These are phyloP conservation scores for Drosophila obscura DNA, from an alignment of 1,140 invertebrate species.

Conservation along the genomic window DNA sequence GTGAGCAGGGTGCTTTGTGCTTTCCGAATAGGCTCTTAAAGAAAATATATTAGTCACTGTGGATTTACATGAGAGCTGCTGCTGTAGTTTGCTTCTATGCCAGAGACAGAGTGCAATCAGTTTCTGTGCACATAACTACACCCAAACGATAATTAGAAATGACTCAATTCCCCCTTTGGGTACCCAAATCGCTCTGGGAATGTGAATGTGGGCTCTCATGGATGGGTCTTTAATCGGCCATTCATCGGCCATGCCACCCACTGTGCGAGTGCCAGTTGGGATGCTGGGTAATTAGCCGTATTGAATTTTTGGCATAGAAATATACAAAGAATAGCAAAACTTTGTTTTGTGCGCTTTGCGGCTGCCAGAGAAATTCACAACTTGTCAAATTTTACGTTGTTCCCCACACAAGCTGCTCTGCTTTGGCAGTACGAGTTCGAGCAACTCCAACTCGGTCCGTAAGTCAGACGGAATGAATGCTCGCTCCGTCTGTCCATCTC, in stretches of 20 bases:
- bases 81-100: too few species aligned
- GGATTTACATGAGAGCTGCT: too few species aligned
- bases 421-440: not conserved
- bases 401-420: constrained; percentile 10
- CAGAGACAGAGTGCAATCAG: too few species aligned
- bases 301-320: constrained; percentile 79
- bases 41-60: too few species aligned
- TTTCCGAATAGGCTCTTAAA: too few species aligned
- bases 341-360: constrained; percentile 71
- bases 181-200: not conserved
- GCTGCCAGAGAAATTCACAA: constrained; percentile 74
- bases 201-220: constrained; percentile 4
- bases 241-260: constrained; percentile 29
- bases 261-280: constrained; percentile 41
- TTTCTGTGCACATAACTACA: too few species aligned
- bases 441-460: constrained; percentile 13
- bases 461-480: constrained; percentile 26
- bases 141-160: constrained; percentile 23
- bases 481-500: constrained; percentile 12
- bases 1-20: too few species aligned
- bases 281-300: constrained; percentile 78
- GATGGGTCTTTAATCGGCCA: not conserved
- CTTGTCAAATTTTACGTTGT: constrained; percentile 77
- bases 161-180: too few species aligned
- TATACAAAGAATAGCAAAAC: constrained; percentile 73